Conservation (phyloP, 2,113 vertebrate species). For the Choloepus hoffmanni region DNA sequence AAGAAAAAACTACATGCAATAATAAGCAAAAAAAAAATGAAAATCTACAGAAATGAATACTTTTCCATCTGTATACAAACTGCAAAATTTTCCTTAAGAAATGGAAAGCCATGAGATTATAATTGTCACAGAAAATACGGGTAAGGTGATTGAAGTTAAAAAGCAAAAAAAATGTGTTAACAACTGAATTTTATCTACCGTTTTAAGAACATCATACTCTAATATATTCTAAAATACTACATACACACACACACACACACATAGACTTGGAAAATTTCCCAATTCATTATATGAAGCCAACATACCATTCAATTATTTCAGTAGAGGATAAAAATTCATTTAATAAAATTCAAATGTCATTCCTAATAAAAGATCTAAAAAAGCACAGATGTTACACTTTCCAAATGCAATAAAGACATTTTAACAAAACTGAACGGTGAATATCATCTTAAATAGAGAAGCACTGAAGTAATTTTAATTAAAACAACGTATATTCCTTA, state of each 20-base stretch:
- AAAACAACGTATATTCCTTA: neutral
- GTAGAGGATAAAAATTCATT: conserved; percentile 26
- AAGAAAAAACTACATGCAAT: neutral
- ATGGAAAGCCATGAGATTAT: neutral
- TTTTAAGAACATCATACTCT: neutral
- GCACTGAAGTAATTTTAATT: conserved; percentile 44
- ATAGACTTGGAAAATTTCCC: conserved; percentile 14
- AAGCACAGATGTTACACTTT: conserved; percentile 50
- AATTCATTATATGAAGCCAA: conserved; percentile 42
- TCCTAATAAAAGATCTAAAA: conserved; percentile 47
- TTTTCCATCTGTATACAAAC: neutral
- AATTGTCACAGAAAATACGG: neutral
- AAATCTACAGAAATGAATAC: neutral
- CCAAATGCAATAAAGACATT: conserved; percentile 34
- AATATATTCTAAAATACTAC: neutral
- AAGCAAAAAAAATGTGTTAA: neutral
- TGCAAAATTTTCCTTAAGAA: neutral
- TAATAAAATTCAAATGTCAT: conserved; percentile 65
- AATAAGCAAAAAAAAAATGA: neutral
- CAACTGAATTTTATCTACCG: neutral
- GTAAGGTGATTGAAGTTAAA: neutral
- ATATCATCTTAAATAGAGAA: conserved; percentile 49
- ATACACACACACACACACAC: neutral
- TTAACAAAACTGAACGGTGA: conserved; percentile 50
- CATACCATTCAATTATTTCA: neutral